A percentile compares a stretch with the other conserved stretches of the same genome.
Conservation (phyloP, 1,140 invertebrate species). For the Trachelipus rathkii region DNA sequence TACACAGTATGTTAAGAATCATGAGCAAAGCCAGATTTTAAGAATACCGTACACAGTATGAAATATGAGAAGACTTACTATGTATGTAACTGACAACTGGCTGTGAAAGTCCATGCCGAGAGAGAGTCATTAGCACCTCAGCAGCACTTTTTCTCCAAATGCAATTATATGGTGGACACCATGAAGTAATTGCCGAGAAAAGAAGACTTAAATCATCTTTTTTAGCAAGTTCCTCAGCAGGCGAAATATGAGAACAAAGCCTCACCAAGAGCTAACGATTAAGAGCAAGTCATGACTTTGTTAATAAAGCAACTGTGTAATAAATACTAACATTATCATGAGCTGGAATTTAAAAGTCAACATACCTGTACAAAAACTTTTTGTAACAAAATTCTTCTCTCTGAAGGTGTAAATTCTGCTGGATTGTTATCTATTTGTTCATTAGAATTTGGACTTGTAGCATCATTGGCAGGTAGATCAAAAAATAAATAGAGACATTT, state of each 20-base stretch:
- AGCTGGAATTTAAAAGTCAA: slow-evolving; percentile 22
- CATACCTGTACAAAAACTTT: slow-evolving; percentile 92
- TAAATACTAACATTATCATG: not conserved
- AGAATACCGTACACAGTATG: no score
- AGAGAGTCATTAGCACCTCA: slow-evolving; percentile 92
- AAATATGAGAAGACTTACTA: slow-evolving; percentile 62
- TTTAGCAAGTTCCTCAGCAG: slow-evolving; percentile 90
- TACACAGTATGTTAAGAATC: no score
- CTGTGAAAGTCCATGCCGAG: slow-evolving; percentile 84
- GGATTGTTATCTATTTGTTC: slow-evolving; percentile 60
- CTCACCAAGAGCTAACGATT: slow-evolving; percentile 74
- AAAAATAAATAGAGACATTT: slow-evolving; percentile 99
- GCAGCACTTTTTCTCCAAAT: slow-evolving; percentile 95
- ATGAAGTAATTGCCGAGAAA: slow-evolving; percentile 93
- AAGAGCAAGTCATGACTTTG: no score
- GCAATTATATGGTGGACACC: slow-evolving; percentile 84
- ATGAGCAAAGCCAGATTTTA: no score
- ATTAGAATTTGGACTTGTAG: slow-evolving; percentile 45
- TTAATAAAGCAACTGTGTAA: no score
- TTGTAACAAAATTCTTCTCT: slow-evolving; percentile 85
- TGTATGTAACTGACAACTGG: slow-evolving; percentile 95
- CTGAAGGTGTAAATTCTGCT: slow-evolving; percentile 81
- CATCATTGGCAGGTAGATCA: slow-evolving; percentile 78
- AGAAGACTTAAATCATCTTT: slow-evolving; percentile 95
- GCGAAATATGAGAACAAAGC: slow-evolving; percentile 83